These are phyloP conservation scores for Acleris literana DNA, from an alignment of 2,888 invertebrate species.

Conservation along the genomic window DNA sequence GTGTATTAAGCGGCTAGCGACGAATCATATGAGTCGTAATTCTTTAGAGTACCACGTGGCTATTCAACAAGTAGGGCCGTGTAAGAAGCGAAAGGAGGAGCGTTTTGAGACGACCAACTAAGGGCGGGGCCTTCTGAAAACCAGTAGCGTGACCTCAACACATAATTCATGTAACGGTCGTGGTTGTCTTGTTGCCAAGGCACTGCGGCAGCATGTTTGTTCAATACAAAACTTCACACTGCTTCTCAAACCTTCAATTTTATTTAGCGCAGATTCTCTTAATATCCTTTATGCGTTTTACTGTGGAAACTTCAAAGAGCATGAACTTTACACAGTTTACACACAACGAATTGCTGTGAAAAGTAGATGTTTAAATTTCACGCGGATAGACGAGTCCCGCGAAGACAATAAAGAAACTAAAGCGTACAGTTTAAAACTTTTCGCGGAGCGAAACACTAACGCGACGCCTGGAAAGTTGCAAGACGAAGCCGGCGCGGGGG, in stretches of 20 bases:
- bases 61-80: slow-evolving; percentile 73
- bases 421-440: slow-evolving; percentile 79
- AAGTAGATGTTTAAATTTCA: slow-evolving; percentile 68
- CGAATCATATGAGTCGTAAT: slow-evolving; percentile 67
- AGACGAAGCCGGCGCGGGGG: slow-evolving; percentile 63
- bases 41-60: slow-evolving; percentile 63
- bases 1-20: slow-evolving; percentile 47
- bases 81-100: slow-evolving; percentile 78
- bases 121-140: slow-evolving; percentile 75
- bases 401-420: slow-evolving; percentile 78
- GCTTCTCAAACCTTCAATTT: slow-evolving; percentile 18
- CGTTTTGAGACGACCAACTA: slow-evolving; percentile 64
- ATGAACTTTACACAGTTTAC: slow-evolving; percentile 59
- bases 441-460: slow-evolving; percentile 66
- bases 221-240: slow-evolving; percentile 50
- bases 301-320: slow-evolving; percentile 54
- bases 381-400: slow-evolving; percentile 61
- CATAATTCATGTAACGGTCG: slow-evolving; percentile 70
- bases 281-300: slow-evolving; percentile 47
- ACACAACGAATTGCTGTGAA: slow-evolving; percentile 57
- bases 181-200: slow-evolving; percentile 67
- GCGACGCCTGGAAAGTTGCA: slow-evolving; percentile 70
- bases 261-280: slow-evolving; percentile 37
- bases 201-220: slow-evolving; percentile 62
- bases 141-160: slow-evolving; percentile 71